These are phyloP conservation scores for Enteromius argenteus DNA, from an alignment of 2,797 vertebrate species.

Conservation along the genomic window DNA sequence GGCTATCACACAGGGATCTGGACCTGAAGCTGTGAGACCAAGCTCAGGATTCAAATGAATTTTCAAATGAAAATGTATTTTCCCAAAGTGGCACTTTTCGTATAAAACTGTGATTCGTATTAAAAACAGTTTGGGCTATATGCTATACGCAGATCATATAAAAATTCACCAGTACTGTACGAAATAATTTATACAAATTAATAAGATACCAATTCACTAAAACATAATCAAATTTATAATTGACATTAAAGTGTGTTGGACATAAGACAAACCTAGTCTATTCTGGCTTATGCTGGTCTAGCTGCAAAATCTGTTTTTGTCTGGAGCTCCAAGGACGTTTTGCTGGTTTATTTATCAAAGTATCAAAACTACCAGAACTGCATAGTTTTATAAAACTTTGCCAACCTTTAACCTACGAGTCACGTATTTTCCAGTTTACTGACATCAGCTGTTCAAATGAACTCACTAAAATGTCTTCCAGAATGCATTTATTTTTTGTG, in stretches of 20 bases:
- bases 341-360: neutral
- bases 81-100: neutral
- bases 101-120: neutral
- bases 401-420: neutral
- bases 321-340: neutral
- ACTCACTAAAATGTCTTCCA: neutral
- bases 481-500: neutral
- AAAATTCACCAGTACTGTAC: neutral
- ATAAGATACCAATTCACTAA: neutral
- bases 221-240: neutral
- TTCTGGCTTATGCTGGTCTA: neutral
- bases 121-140: neutral
- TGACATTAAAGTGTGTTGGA: neutral
- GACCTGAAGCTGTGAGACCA: constrained; percentile 83
- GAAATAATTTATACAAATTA: neutral
- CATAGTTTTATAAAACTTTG: neutral
- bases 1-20: constrained; percentile 88
- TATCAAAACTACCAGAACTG: neutral
- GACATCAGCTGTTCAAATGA: neutral
- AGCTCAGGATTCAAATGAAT: constrained; percentile 69
- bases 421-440: neutral
- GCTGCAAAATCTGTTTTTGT: neutral
- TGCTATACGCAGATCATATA: neutral
- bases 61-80: neutral
- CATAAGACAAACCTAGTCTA: neutral